Base-by-base conservation (phyloP, 2,113 vertebrate species). In the Hepsetus odoe region DNA sequence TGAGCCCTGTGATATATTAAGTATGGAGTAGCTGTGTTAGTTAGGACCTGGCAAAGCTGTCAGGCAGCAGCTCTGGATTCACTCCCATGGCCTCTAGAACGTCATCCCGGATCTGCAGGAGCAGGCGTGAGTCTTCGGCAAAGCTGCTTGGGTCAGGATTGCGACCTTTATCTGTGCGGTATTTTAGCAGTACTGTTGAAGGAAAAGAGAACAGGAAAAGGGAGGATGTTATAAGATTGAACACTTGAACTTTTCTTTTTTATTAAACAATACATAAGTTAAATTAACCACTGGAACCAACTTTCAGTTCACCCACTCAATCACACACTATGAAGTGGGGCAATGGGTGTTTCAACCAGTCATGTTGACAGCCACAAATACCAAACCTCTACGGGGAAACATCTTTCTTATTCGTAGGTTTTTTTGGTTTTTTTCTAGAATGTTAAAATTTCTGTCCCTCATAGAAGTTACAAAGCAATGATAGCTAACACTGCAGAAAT, bases 11-110 rank as follows among this genome's bases (percentile, higher is more conserved):
- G 28, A 42, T 10, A 42, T 42, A 32, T 16, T 64, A n/a, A n/a
- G n/a, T 28, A 28, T 9, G 16, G 9, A 46, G 65, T 32, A 28
- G 18, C 6, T n/a, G 2, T 6, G 6, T 68, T n/a, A 32, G 24
- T n/a, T 10, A 65, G 33, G 58, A 97, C 97, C 96, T 94, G 87
- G 91, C 89, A 9, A 97, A 97, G 75, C 94, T 92, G n/a, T 96
- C 93, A 0, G 87, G 91, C 18, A 98, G 90, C 64, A 96, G 86
- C 13, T 95, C 90, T 0, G 73, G 26, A 35, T 81, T 81, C 9
- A 96, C 83, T 0, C 90, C 92, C 85, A 95, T 69, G 0, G 90
- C 77, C 7, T 94, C 95, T 1, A 98, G 85, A 20, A 98, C 91
- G 0, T 95, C 95, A 0, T 86, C 88, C 0, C 94, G 91, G 74